Evolutionary conservation across 2,888 invertebrate species (phyloP).

Genomic region (Oscheius sp.): DNA sequence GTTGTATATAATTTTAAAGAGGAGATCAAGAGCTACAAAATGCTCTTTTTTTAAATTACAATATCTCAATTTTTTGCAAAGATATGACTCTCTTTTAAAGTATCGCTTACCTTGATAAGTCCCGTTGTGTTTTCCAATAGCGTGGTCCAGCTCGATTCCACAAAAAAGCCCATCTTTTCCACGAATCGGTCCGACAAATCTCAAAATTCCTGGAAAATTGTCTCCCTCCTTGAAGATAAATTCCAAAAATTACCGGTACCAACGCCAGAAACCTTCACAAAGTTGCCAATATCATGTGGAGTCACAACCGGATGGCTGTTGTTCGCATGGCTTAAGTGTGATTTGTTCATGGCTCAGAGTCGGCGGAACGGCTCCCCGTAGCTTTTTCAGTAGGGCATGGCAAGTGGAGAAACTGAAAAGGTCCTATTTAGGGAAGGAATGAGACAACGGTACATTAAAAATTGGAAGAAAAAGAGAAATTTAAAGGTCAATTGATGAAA

Average conservation of each 20-base stretch:
- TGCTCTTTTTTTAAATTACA: no score
- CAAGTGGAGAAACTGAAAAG: not conserved
- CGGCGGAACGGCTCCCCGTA: not conserved
- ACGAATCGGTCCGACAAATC: conserved; percentile 76
- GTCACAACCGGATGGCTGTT: conserved; percentile 45
- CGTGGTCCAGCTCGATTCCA: conserved; percentile 76
- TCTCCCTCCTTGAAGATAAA: not conserved
- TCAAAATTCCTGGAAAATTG: conserved; percentile 73
- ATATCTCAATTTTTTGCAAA: no score
- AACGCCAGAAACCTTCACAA: conserved; percentile 44
- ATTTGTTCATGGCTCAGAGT: conserved; percentile 24
- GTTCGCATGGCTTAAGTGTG: conserved; percentile 32
- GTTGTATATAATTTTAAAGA: no score
- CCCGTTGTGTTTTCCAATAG: conserved; percentile 78
- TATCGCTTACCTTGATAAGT: conserved; percentile 60
- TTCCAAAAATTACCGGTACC: conserved; percentile 34
- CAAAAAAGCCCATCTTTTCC: conserved; percentile 77
- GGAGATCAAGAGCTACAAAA: no score
- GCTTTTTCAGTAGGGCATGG: not conserved
- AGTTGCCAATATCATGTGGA: conserved; percentile 41
- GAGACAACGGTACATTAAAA: not conserved
- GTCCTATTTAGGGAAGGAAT: not conserved
- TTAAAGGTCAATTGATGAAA: not conserved
- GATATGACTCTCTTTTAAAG: no score
- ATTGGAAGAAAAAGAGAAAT: not conserved